Conservation (phyloP, 2,888 invertebrate genomes). For the Lypha dubia region DNA sequence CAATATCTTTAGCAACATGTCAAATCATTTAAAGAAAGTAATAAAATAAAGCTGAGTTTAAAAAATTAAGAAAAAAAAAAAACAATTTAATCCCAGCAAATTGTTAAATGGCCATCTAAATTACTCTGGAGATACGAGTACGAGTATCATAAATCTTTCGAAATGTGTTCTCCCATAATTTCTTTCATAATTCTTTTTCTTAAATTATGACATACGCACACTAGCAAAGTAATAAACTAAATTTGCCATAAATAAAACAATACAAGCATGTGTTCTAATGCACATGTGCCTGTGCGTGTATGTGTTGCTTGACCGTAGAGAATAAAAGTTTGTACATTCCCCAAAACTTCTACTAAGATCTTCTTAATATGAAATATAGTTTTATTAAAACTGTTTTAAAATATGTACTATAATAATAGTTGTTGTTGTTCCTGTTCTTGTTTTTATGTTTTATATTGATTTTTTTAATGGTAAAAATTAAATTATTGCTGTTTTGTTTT, state of each 20-base stretch:
- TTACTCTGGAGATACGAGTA: neutral
- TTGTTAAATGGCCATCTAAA: slow-evolving; percentile 30
- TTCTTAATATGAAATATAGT: neutral
- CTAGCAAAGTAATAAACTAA: slow-evolving; percentile 21
- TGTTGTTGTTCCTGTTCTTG: slow-evolving; percentile 25
- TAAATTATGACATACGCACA: slow-evolving; percentile 47
- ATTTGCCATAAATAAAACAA: slow-evolving; percentile 38
- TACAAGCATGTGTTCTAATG: neutral
- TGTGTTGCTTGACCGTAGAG: neutral
- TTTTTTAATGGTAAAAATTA: slow-evolving; percentile 65
- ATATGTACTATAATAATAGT: slow-evolving; percentile 22
- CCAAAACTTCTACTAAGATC: neutral
- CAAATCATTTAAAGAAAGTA: neutral
- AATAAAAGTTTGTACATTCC: slow-evolving; percentile 28
- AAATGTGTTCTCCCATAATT: slow-evolving; percentile 25
- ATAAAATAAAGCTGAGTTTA: neutral
- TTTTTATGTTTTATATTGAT: slow-evolving; percentile 51
- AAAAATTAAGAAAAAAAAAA: neutral
- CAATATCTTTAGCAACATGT: neutral
- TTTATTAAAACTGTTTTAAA: neutral
- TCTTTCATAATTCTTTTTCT: slow-evolving; percentile 20
- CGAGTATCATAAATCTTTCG: slow-evolving; percentile 59
- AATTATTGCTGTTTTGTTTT: slow-evolving; percentile 48
- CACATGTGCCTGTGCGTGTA: neutral
- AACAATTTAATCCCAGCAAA: slow-evolving; percentile 17